Percentiles rank a stretch among this genome's conserved stretches.
Conservation (phyloP, 2,888 invertebrate species). For the Lasioglossum pauxillum region DNA sequence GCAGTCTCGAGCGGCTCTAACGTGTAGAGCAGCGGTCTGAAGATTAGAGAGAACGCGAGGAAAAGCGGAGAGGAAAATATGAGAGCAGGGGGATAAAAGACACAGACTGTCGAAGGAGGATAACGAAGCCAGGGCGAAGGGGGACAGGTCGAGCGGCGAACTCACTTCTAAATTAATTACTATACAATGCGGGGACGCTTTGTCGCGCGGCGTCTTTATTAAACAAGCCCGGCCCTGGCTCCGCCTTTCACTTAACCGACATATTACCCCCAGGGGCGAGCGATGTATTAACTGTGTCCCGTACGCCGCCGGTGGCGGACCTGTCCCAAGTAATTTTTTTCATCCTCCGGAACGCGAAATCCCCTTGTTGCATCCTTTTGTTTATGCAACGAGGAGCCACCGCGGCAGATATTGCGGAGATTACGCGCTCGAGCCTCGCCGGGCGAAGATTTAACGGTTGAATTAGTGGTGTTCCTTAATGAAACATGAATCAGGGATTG, state of each 20-base stretch:
- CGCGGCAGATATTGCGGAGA: slow-evolving; percentile 30
- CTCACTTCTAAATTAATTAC: slow-evolving; percentile 76
- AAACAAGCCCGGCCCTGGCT: slow-evolving; percentile 66
- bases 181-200: slow-evolving; percentile 68
- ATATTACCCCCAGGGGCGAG: slow-evolving; percentile 65
- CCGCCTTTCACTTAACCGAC: slow-evolving; percentile 74
- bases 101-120: slow-evolving; percentile 4
- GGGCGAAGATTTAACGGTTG: slow-evolving; percentile 72
- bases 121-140: not conserved
- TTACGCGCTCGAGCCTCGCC: slow-evolving; percentile 37
- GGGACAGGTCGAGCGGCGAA: slow-evolving; percentile 41
- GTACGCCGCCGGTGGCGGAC: not conserved
- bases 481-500: slow-evolving; percentile 24
- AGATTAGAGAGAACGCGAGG: not conserved
- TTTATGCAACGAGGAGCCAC: slow-evolving; percentile 38
- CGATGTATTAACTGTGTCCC: slow-evolving; percentile 53
- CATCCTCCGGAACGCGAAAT: slow-evolving; percentile 26
- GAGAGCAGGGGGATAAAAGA: not conserved
- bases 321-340: slow-evolving; percentile 39
- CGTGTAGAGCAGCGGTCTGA: not conserved
- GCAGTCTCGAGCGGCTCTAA: not conserved
- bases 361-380: slow-evolving; percentile 36
- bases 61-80: not conserved
- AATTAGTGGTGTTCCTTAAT: slow-evolving; percentile 42
- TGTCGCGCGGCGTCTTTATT: slow-evolving; percentile 73